These are phyloP conservation scores for Gymnobelideus leadbeateri DNA, from an alignment of 2,113 vertebrate species.

Conservation along the genomic window DNA sequence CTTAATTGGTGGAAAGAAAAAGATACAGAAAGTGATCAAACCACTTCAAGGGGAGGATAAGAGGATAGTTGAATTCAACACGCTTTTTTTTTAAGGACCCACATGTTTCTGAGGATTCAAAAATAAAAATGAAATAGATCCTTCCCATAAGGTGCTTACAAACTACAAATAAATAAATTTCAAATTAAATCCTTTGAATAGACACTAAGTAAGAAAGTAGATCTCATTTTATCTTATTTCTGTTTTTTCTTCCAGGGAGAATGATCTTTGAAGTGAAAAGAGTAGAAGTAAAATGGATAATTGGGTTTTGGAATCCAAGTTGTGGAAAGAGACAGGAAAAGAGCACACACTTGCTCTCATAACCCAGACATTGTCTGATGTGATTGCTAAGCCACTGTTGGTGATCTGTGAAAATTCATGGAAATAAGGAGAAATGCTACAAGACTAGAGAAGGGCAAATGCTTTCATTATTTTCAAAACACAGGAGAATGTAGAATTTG, in stretches of 20 bases:
- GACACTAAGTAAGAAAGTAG: not conserved
- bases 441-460: not conserved
- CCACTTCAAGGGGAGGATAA: not conserved
- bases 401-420: not conserved
- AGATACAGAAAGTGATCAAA: not conserved
- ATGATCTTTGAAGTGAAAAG: not conserved
- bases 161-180: not conserved
- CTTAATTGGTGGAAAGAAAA: not conserved
- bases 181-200: not conserved
- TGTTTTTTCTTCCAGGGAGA: not conserved
- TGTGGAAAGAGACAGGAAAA: not conserved
- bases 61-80: not conserved
- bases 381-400: not conserved
- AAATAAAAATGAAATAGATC: not conserved
- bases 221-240: not conserved
- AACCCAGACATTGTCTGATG: not conserved
- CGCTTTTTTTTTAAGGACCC: not conserved
- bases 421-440: not conserved
- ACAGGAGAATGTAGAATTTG: not conserved
- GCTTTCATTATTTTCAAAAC: not conserved
- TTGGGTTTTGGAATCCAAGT: not conserved
- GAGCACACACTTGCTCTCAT: not conserved
- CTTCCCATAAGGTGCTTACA: not conserved
- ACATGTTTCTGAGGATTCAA: not conserved
- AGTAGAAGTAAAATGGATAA: not conserved